Base-by-base conservation (phyloP, 2,888 invertebrate species). In the Eulithis prunata region DNA sequence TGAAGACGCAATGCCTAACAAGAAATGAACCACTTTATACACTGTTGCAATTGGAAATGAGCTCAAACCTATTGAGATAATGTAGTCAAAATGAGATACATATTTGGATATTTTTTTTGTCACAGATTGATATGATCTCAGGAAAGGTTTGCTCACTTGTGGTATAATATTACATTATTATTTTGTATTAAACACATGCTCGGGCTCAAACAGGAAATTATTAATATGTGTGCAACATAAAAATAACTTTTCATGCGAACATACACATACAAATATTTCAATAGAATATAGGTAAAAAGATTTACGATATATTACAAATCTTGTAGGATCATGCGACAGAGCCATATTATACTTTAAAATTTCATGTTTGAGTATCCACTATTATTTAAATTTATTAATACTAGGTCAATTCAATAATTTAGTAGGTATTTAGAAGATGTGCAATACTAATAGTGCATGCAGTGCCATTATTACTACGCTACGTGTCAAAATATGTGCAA, bases 151-250 rank as follows among this genome's bases (percentile, higher is more conserved):
- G 53, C 57, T 54, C 55, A 58, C 43, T 62, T 55, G n/a, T 14
- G 7, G 28, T 56, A 28, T 41, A 7, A 43, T 32, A 41, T 32
- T 51, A 51, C 13, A 38, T 46, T 57, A 55, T 14, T n/a, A 52
- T 64, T 28, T 64, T 62, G 43, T 53, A 56, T 70, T 66, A 69
- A 60, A 66, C 64, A 73, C 85, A 89, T 89, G 90, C 89, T 76
- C 71, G 72, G 71, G 82, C 90, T 86, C 90, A 90, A 91, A 91
- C 90, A 89, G 77, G 88, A 90, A 90, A 90, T 89, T 85, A 82
- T 68, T 83, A 77, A 80, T 74, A 73, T 61, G 63, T 53, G 78
- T 80, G 84, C 85, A 84, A 85, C 75, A 70, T 66, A 83, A 80
- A 76, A 70, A 68, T 66, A 75, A 77, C 74, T 28, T 67, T 62